phyloP scores from a whole-genome alignment of 2,113 vertebrate genomes.

The Tor tambroides region DNA sequence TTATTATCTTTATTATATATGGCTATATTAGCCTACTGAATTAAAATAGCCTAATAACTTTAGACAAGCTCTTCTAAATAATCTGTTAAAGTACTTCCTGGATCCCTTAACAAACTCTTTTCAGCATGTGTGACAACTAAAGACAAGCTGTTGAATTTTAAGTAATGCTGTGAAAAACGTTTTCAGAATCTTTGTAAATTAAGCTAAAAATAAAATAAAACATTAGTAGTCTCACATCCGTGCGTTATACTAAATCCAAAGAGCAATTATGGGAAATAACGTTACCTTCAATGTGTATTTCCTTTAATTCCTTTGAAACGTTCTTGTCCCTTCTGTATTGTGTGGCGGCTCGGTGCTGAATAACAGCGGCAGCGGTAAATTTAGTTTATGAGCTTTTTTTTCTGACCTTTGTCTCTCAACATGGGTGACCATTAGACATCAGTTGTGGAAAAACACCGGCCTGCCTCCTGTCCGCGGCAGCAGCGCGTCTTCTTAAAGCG shows the following conservation, averaged over 20 bases:
- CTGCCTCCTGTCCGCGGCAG: slow-evolving; percentile 74
- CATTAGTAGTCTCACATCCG: not conserved
- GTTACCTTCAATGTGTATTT: slow-evolving; percentile 72
- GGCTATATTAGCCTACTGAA: not conserved
- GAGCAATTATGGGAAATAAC: not conserved
- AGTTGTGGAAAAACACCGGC: slow-evolving; percentile 96
- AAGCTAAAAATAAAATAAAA: not conserved
- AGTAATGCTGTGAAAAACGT: not conserved
- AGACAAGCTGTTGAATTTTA: not conserved
- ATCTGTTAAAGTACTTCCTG: slow-evolving; percentile 15
- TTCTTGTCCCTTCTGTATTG: slow-evolving; percentile 67
- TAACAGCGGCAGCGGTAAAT: slow-evolving; percentile 71
- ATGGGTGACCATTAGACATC: slow-evolving; percentile 83
- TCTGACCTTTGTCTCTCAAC: slow-evolving; percentile 87
- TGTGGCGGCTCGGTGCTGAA: slow-evolving; percentile 66
- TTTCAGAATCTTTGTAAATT: not conserved
- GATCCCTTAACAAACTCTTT: not conserved
- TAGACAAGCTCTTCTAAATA: not conserved
- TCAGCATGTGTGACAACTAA: slow-evolving; percentile 1
- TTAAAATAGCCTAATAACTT: not conserved
- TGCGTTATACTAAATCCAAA: not conserved
- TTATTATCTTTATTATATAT: not conserved
- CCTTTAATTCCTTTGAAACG: slow-evolving; percentile 69
- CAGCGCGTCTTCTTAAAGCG: slow-evolving; percentile 68
- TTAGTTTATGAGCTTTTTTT: slow-evolving; percentile 87